A percentile compares a stretch with the other conserved stretches of the same genome.
Conservation (phyloP, 2,888 invertebrate genomes). For the Operophtera brumata region DNA sequence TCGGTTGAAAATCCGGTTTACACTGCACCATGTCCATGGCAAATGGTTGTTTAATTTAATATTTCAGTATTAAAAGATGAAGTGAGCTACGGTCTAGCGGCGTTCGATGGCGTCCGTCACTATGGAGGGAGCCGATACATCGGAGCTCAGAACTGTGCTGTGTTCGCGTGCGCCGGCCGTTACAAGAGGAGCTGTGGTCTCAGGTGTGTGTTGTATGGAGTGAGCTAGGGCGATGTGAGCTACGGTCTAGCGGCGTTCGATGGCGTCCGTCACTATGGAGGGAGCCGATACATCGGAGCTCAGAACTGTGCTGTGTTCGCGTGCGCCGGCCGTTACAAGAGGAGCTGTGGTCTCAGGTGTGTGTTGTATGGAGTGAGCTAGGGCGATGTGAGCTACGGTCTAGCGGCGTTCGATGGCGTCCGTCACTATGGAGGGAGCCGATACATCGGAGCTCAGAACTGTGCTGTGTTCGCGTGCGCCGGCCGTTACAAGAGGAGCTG, state of each 20-base stretch:
- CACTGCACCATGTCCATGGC: neutral
- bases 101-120: conserved; percentile 48
- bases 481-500: conserved; percentile 51
- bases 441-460: conserved; percentile 52
- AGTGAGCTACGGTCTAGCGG: conserved; percentile 50
- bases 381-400: conserved; percentile 45
- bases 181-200: conserved; percentile 49
- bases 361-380: conserved; percentile 24
- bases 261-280: conserved; percentile 45
- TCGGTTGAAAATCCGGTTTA: too few relatives aligned
- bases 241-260: conserved; percentile 54
- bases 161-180: conserved; percentile 51
- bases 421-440: conserved; percentile 38
- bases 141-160: conserved; percentile 51
- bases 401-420: conserved; percentile 53
- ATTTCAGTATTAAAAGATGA: conserved; percentile 20
- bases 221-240: too few relatives aligned
- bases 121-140: conserved; percentile 42
- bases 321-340: conserved; percentile 51
- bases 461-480: conserved; percentile 52
- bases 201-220: conserved; percentile 46
- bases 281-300: conserved; percentile 43
- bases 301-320: conserved; percentile 55
- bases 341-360: conserved; percentile 52
- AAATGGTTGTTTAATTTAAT: neutral